These are phyloP conservation scores for Esperia sulphurella DNA, from an alignment of 2,888 invertebrate genomes.

Conservation along the genomic window DNA sequence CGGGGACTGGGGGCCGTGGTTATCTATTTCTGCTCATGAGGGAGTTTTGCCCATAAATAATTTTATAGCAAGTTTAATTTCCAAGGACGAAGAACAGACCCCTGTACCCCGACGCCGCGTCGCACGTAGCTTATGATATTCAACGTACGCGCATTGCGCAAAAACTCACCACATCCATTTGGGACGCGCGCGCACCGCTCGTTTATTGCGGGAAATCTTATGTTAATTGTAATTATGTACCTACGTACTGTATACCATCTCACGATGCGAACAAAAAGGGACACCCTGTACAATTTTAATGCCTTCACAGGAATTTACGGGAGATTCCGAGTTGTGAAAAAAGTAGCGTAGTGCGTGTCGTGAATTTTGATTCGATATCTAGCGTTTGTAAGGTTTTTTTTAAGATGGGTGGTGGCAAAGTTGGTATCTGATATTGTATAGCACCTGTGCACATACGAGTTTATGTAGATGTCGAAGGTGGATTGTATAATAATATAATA, in stretches of 20 bases:
- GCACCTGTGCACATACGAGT: not conserved
- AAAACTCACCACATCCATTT: slow-evolving; percentile 65
- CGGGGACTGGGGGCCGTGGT: too few species aligned
- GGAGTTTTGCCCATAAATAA: too few species aligned
- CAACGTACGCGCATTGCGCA: slow-evolving; percentile 59
- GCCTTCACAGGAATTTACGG: slow-evolving; percentile 66
- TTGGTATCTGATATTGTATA: not conserved
- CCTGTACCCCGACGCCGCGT: slow-evolving; percentile 38
- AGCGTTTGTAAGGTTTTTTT: not conserved
- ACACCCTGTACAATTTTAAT: slow-evolving; percentile 72
- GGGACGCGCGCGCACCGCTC: slow-evolving; percentile 52
- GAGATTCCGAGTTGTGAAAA: slow-evolving; percentile 53
- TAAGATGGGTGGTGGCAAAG: not conserved
- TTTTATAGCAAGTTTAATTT: not conserved
- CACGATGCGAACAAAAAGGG: slow-evolving; percentile 54
- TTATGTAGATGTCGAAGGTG: not conserved
- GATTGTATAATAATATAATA: too few species aligned
- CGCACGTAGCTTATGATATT: slow-evolving; percentile 67
- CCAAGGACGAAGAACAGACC: slow-evolving; percentile 55
- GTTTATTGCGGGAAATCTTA: slow-evolving; percentile 72
- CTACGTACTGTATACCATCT: slow-evolving; percentile 30
- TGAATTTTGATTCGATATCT: slow-evolving; percentile 46
- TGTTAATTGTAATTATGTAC: slow-evolving; percentile 65
- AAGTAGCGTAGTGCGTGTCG: slow-evolving; percentile 47
- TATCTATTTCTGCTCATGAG: too few species aligned